These are phyloP conservation scores for Anhinga anhinga DNA, from an alignment of 2,113 vertebrate species.

Conservation along the genomic window DNA sequence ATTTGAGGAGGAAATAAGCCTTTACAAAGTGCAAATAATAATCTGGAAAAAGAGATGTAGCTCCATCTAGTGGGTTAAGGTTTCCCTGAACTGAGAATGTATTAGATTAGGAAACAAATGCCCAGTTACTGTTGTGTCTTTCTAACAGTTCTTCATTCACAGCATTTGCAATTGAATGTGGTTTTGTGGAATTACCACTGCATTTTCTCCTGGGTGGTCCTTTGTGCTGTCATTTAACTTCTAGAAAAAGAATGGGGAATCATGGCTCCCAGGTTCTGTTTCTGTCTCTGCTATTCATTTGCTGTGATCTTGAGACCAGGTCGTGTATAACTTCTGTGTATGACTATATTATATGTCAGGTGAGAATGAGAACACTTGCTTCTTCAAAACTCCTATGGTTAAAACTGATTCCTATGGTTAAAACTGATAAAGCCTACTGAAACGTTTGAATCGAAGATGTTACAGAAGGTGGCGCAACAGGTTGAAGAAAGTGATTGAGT, in stretches of 20 bases:
- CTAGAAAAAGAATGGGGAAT: not conserved
- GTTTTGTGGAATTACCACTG: not conserved
- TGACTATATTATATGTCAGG: not conserved
- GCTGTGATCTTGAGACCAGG: not conserved
- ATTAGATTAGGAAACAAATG: not conserved
- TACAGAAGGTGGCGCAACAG: not conserved
- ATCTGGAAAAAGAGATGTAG: slow-evolving; percentile 14
- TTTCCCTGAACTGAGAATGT: not conserved
- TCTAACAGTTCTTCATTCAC: not conserved
- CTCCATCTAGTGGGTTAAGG: slow-evolving; percentile 66
- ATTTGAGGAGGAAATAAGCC: not conserved
- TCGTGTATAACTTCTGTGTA: not conserved
- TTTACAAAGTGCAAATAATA: not conserved
- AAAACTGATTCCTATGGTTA: not conserved
- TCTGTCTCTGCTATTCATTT: not conserved
- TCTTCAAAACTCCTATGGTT: not conserved
- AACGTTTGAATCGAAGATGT: not conserved
- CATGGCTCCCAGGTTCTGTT: not conserved
- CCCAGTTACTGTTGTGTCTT: not conserved
- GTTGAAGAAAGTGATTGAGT: not conserved
- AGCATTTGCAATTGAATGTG: not conserved
- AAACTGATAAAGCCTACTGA: not conserved
- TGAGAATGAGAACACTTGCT: not conserved
- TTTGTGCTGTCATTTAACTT: not conserved
- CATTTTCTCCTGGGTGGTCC: not conserved